These are phyloP conservation scores for Ptilonorhynchus violaceus DNA, from an alignment of 2,113 vertebrate genomes.

Conservation along the genomic window DNA sequence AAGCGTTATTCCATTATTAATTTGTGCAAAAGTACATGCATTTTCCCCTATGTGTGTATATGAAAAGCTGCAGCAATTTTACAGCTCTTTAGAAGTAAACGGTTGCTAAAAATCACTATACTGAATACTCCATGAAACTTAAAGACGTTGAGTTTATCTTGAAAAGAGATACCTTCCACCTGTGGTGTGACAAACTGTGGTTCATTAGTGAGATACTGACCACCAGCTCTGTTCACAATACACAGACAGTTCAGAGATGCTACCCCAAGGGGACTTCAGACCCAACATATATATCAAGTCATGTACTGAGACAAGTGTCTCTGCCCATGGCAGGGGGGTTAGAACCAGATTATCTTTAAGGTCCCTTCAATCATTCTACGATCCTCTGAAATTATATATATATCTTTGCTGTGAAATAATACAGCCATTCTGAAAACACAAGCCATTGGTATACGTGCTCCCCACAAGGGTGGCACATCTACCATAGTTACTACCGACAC, in stretches of 20 bases:
- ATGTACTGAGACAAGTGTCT: not conserved
- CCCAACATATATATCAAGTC: not conserved
- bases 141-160: not conserved
- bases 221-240: not conserved
- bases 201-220: not conserved
- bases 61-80: not conserved
- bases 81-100: not conserved
- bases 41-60: not conserved
- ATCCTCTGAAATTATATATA: not conserved
- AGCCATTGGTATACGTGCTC: rapidly evolving
- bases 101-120: not conserved
- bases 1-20: not conserved
- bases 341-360: not conserved
- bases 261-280: not conserved
- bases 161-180: not conserved
- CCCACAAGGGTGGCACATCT: not conserved
- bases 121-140: not conserved
- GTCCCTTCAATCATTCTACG: not conserved
- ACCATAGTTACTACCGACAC: not conserved
- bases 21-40: not conserved
- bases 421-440: not conserved
- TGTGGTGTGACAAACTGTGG: not conserved
- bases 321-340: not conserved
- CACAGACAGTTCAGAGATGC: not conserved
- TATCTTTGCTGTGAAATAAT: not conserved